phyloP scores from a whole-genome alignment of 1,140 invertebrate genomes.

The Dufourea novaeangliae region DNA sequence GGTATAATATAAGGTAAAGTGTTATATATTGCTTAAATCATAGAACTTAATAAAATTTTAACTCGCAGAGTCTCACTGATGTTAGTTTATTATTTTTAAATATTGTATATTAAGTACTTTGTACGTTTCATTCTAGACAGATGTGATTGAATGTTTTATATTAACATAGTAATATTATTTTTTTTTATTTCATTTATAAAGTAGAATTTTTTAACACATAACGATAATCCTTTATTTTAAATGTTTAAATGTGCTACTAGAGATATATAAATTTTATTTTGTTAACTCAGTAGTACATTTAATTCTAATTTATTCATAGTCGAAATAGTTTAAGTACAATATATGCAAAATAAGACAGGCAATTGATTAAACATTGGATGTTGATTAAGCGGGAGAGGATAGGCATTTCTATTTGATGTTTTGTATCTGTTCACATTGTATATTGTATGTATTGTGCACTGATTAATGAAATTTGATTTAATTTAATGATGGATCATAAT shows the following conservation, averaged over 20 bases:
- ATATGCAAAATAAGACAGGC: not conserved
- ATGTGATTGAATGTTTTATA: constrained; percentile 41
- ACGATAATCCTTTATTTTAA: constrained; percentile 8
- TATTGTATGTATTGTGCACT: constrained; percentile 65
- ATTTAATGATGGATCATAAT: constrained; percentile 46
- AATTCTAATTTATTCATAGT: constrained; percentile 34
- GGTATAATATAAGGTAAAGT: constrained; percentile 66
- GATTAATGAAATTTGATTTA: constrained; percentile 52
- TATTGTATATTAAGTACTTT: constrained; percentile 47
- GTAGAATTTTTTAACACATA: constrained; percentile 45
- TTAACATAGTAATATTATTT: constrained; percentile 22
- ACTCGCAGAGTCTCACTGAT: constrained; percentile 62
- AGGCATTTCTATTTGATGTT: constrained; percentile 52
- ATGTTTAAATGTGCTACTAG: not conserved
- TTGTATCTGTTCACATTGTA: constrained; percentile 61
- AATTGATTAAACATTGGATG: constrained; percentile 46
- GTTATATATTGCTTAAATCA: constrained; percentile 60
- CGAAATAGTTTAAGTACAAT: constrained; percentile 20
- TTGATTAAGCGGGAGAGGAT: constrained; percentile 56
- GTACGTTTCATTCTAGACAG: constrained; percentile 50
- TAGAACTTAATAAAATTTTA: constrained; percentile 68
- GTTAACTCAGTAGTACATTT: constrained; percentile 4
- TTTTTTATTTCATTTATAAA: constrained; percentile 37
- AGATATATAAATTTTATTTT: constrained; percentile 35
- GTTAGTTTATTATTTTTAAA: constrained; percentile 52